phyloP scores from a whole-genome alignment of 2,888 invertebrate species.

The Coleophora flavipennella region DNA sequence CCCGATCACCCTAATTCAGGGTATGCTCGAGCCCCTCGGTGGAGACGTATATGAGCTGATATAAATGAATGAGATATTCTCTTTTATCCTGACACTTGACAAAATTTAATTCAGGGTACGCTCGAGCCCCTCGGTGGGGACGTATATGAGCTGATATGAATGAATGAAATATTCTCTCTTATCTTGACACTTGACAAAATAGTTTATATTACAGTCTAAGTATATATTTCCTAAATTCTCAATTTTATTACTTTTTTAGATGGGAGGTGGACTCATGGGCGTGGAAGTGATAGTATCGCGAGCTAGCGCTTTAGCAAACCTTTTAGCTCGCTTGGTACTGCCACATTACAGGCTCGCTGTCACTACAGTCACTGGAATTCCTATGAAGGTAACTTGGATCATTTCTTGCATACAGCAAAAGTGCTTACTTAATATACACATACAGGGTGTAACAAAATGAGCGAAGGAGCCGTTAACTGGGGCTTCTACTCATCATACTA shows the following conservation, averaged over 20 bases:
- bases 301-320: slow-evolving; percentile 81
- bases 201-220: neutral
- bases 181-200: neutral
- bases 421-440: neutral
- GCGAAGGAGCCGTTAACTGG: no score
- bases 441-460: no score
- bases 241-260: slow-evolving; percentile 44
- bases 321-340: slow-evolving; percentile 82
- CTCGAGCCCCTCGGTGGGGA: no score
- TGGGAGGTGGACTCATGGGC: slow-evolving; percentile 81
- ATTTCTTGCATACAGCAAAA: neutral
- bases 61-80: no score
- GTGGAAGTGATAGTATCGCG: slow-evolving; percentile 87
- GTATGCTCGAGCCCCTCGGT: no score
- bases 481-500: no score
- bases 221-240: neutral
- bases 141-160: no score
- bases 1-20: no score
- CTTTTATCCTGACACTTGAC: no score
- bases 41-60: no score
- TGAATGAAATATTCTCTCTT: no score
- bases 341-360: slow-evolving; percentile 93
- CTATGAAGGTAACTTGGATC: slow-evolving; percentile 84
- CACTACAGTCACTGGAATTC: slow-evolving; percentile 98
- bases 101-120: no score